Conservation (phyloP, 1,140 invertebrate genomes). For the Aradophagus sp. region DNA sequence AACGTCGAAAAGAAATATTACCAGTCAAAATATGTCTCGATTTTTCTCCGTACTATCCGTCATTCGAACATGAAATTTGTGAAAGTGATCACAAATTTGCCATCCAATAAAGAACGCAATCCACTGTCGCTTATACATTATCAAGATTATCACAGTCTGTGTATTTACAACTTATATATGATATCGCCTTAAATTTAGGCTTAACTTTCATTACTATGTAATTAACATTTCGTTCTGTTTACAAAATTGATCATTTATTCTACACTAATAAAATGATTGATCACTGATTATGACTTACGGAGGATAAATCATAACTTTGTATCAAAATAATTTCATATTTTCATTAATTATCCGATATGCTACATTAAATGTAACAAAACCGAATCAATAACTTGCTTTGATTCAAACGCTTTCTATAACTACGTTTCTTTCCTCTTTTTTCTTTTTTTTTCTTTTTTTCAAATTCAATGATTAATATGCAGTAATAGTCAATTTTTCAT, state of each 20-base stretch:
- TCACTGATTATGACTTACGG: conserved; percentile 11
- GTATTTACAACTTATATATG: conserved; percentile 73
- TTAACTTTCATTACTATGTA: conserved; percentile 54
- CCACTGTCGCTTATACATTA: conserved; percentile 67
- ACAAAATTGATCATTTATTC: conserved; percentile 40
- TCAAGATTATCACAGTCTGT: conserved; percentile 76
- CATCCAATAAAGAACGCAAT: conserved; percentile 51
- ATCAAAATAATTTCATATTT: conserved; percentile 45
- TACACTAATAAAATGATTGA: conserved; percentile 46
- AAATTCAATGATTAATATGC: too few relatives aligned
- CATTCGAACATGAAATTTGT: conserved; percentile 4
- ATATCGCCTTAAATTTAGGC: conserved; percentile 54
- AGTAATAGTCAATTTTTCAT: too few relatives aligned
- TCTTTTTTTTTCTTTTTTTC: too few relatives aligned
- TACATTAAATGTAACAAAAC: conserved; percentile 10
- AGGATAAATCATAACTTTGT: conserved; percentile 23
- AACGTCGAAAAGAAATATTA: conserved; percentile 11
- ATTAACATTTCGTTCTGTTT: conserved; percentile 44
- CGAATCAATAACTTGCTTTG: too few relatives aligned
- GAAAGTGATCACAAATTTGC: conserved; percentile 8
- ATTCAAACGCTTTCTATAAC: too few relatives aligned
- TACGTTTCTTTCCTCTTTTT: too few relatives aligned
- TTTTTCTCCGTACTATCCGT: conserved; percentile 1
- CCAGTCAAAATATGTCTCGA: conserved; percentile 17
- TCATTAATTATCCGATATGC: conserved; percentile 5